A percentile compares a stretch with the other conserved stretches of the same genome.
Conservation (phyloP, 1,140 invertebrate species). For the Ptiloglossa arizonensis region DNA sequence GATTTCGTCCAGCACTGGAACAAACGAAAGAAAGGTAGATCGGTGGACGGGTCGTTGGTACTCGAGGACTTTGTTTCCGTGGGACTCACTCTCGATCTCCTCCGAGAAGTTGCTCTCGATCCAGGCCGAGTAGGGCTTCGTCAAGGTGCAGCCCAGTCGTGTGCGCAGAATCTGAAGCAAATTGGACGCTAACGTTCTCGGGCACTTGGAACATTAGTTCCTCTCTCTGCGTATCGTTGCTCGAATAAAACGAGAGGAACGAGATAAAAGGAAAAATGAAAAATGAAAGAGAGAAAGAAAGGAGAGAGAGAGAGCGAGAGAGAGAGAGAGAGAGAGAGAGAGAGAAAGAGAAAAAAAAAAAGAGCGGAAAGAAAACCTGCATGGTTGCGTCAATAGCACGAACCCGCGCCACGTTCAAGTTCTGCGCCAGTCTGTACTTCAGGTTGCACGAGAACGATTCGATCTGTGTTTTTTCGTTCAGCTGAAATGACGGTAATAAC, state of each 20-base stretch:
- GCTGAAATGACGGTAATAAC: constrained; percentile 49
- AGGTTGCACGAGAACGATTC: constrained; percentile 61
- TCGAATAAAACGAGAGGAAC: background rate
- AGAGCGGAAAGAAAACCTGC: constrained; percentile 52
- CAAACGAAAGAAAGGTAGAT: constrained; percentile 31
- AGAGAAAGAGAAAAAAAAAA: background rate
- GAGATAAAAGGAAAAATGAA: too few species aligned
- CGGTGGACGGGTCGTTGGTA: too few species aligned
- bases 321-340: too few species aligned
- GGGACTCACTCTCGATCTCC: constrained; percentile 58
- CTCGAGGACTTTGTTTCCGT: too few species aligned
- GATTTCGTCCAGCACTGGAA: constrained; percentile 60
- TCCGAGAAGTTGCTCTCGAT: constrained; percentile 61
- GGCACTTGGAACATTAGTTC: too few species aligned
- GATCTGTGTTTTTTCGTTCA: constrained; percentile 61
- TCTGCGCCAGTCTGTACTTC: constrained; percentile 51
- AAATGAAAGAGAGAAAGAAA: too few species aligned
- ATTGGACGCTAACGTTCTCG: background rate
- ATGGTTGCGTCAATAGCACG: constrained; percentile 54
- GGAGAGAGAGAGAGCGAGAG: too few species aligned
- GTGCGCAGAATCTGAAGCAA: constrained; percentile 63
- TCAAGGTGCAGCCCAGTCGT: constrained; percentile 56
- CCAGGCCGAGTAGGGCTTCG: constrained; percentile 70
- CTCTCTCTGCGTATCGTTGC: background rate
- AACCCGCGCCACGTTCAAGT: constrained; percentile 22